Conservation (phyloP, 2,113 vertebrate species). For the Beaufortia kweichowensis region DNA sequence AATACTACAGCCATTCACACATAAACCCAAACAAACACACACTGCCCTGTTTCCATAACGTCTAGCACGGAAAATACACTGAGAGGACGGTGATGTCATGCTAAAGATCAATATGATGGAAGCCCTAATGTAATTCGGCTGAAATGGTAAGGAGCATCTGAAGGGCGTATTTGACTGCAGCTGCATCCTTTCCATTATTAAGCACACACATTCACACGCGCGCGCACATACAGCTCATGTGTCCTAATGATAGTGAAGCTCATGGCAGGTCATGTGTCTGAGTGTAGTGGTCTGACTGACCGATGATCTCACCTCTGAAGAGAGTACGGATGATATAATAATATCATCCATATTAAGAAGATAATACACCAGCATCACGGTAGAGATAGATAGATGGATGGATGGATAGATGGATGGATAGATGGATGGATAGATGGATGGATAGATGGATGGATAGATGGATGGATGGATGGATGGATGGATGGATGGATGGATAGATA, state of each 20-base stretch:
- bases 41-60: slow-evolving; percentile 12
- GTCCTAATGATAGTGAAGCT: neutral
- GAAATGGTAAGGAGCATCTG: slow-evolving; percentile 1
- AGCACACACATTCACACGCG: neutral
- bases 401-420: no score
- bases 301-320: slow-evolving; percentile 9
- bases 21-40: neutral
- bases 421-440: no score
- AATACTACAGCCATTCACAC: no score
- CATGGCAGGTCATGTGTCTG: neutral
- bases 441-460: no score
- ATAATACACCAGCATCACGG: no score
- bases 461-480: no score
- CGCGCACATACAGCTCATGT: neutral
- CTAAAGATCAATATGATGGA: slow-evolving; percentile 41
- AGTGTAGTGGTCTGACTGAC: neutral
- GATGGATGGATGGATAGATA: no score
- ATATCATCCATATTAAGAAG: no score
- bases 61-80: slow-evolving; percentile 38
- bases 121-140: slow-evolving; percentile 43
- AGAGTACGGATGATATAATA: no score
- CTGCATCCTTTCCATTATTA: slow-evolving; percentile 12
- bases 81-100: slow-evolving; percentile 48
- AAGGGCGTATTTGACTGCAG: slow-evolving; percentile 28
- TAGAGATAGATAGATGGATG: no score